These are phyloP conservation scores for Euura lappo DNA, from an alignment of 1,140 invertebrate species.

Conservation along the genomic window DNA sequence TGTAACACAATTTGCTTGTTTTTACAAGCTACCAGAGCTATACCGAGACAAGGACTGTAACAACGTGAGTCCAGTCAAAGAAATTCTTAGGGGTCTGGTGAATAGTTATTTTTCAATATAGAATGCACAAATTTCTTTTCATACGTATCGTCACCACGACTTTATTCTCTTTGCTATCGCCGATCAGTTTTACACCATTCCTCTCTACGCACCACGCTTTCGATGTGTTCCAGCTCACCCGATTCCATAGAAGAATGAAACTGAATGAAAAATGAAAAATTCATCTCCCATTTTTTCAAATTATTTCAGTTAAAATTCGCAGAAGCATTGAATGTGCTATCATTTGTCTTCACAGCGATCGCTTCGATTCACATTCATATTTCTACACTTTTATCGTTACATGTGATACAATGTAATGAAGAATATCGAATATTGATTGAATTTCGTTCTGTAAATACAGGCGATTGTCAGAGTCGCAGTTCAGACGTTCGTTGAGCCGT, in stretches of 20 bases:
- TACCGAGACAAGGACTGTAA: slow-evolving; percentile 54
- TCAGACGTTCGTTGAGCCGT: slow-evolving; percentile 49
- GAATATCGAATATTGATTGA: neutral
- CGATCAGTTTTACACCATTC: neutral
- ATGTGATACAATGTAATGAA: neutral
- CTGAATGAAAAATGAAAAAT: too few species aligned
- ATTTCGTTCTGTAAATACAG: slow-evolving; percentile 30
- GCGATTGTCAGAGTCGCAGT: slow-evolving; percentile 52
- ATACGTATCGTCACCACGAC: neutral
- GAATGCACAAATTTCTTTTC: slow-evolving; percentile 2
- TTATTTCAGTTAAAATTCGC: neutral
- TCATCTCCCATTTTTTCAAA: too few species aligned
- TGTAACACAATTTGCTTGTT: slow-evolving; percentile 38
- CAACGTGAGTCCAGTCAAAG: slow-evolving; percentile 55
- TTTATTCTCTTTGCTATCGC: neutral
- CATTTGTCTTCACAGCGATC: neutral
- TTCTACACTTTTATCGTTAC: neutral
- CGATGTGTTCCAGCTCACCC: neutral
- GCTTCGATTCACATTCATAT: neutral
- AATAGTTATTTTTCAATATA: neutral
- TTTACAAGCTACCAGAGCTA: slow-evolving; percentile 59
- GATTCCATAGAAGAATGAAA: too few species aligned
- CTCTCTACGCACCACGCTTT: neutral
- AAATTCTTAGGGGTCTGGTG: slow-evolving; percentile 14
- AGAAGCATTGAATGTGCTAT: neutral